Conservation (phyloP, 2,113 vertebrate species). For the Glaucidium brasilianum region DNA sequence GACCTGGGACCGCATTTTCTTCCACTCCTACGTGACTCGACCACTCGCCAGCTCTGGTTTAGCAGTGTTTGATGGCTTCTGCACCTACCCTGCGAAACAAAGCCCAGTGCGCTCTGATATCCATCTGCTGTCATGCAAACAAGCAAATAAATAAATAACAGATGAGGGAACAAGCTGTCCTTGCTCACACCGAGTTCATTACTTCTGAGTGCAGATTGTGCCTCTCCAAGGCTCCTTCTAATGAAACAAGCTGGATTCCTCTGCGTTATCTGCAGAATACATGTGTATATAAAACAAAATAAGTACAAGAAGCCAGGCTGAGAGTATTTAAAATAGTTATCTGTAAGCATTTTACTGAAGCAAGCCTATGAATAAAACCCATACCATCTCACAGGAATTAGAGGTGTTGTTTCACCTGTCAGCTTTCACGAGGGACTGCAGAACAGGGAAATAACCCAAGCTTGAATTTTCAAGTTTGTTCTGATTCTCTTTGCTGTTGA, state of each 20-base stretch:
- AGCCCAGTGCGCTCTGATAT: fast-evolving
- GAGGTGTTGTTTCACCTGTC: neutral
- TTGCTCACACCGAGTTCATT: neutral
- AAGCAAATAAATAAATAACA: neutral
- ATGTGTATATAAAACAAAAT: neutral
- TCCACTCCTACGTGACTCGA: fast-evolving
- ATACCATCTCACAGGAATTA: neutral
- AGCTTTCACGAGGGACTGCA: neutral
- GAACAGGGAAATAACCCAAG: neutral
- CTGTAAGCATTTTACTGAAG: neutral
- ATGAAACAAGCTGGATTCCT: neutral
- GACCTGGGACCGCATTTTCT: fast-evolving
- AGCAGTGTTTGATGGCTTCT: neutral
- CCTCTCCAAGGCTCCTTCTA: neutral
- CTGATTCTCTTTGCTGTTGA: fast-evolving
- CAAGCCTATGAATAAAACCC: neutral
- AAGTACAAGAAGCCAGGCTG: neutral
- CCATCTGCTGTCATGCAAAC: fast-evolving
- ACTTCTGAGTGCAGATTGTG: neutral
- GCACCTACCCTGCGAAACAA: neutral
- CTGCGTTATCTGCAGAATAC: neutral
- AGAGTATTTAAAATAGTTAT: neutral
- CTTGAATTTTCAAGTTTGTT: neutral
- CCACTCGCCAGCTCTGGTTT: fast-evolving
- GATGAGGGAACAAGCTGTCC: neutral